phyloP scores from a whole-genome alignment of 23 tunicate species.

The Diplosoma virens region DNA sequence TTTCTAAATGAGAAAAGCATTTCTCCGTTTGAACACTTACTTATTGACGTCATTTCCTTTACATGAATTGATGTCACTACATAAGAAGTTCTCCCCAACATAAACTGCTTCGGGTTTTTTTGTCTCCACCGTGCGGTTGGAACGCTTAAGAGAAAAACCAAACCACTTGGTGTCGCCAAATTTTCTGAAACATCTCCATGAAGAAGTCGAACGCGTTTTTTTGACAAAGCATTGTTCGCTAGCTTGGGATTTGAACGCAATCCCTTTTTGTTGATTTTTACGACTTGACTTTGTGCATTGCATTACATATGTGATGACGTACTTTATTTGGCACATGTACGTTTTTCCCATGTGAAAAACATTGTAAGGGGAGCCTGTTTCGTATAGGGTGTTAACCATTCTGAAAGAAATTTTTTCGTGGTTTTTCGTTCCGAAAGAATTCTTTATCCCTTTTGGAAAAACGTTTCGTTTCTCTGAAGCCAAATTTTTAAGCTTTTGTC shows the following conservation, averaged over 20 bases:
- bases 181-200: slow-evolving; percentile 13
- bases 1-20: too few species aligned
- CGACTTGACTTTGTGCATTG: neutral
- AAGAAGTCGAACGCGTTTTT: neutral
- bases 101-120: too few species aligned
- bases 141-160: slow-evolving; percentile 9
- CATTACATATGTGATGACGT: neutral
- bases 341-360: neutral
- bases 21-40: too few species aligned
- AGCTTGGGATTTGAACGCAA: neutral
- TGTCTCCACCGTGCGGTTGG: neutral
- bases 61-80: too few species aligned
- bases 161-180: slow-evolving; percentile 3
- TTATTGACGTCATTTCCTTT: too few species aligned
- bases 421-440: too few species aligned
- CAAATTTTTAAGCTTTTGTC: too few species aligned
- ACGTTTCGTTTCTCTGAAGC: too few species aligned
- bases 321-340: slow-evolving; percentile 14
- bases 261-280: neutral
- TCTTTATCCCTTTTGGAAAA: too few species aligned
- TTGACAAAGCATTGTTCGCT: slow-evolving; percentile 7
- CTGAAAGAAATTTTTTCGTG: too few species aligned
- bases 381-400: neutral
- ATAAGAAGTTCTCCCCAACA: too few species aligned
- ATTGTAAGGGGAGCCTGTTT: neutral